phyloP scores from a whole-genome alignment of 2,113 vertebrate genomes.

The Anolis sagrei region DNA sequence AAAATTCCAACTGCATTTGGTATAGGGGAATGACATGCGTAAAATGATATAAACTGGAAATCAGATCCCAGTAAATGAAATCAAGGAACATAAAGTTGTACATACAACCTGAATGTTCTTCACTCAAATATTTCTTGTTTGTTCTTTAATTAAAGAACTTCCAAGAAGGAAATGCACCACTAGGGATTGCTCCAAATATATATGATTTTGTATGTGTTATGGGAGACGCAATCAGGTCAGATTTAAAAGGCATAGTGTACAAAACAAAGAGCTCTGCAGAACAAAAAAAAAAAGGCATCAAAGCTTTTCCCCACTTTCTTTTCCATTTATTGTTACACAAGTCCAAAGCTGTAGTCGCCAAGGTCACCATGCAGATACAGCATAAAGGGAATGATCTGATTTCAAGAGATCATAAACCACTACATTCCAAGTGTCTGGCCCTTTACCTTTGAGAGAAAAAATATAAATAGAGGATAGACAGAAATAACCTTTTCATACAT shows the following conservation, averaged over 20 bases:
- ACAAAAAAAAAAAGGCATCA: slow-evolving; percentile 51
- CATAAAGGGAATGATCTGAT: slow-evolving; percentile 63
- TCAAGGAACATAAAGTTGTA: not conserved
- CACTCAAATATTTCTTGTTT: not conserved
- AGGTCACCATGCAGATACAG: slow-evolving; percentile 75
- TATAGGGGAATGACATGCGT: not conserved
- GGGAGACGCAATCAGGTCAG: not conserved
- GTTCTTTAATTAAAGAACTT: not conserved
- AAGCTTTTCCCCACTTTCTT: slow-evolving; percentile 48
- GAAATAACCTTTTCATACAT: slow-evolving; percentile 60
- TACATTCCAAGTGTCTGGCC: slow-evolving; percentile 74
- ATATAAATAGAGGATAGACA: slow-evolving; percentile 72
- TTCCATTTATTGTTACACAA: slow-evolving; percentile 71
- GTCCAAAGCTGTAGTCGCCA: slow-evolving; percentile 73
- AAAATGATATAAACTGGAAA: slow-evolving; percentile 3
- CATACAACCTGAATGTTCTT: not conserved
- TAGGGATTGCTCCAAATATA: not conserved
- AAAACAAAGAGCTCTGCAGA: slow-evolving; percentile 62
- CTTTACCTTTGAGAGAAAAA: slow-evolving; percentile 75
- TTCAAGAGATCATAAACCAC: slow-evolving; percentile 75
- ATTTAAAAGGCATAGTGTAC: slow-evolving; percentile 32
- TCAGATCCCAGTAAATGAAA: not conserved
- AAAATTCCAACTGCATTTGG: slow-evolving; percentile 2
- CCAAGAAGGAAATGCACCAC: not conserved
- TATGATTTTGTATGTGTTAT: not conserved